Base-by-base conservation (phyloP, 2,113 vertebrate species). In the Entosphenus tridentatus region DNA sequence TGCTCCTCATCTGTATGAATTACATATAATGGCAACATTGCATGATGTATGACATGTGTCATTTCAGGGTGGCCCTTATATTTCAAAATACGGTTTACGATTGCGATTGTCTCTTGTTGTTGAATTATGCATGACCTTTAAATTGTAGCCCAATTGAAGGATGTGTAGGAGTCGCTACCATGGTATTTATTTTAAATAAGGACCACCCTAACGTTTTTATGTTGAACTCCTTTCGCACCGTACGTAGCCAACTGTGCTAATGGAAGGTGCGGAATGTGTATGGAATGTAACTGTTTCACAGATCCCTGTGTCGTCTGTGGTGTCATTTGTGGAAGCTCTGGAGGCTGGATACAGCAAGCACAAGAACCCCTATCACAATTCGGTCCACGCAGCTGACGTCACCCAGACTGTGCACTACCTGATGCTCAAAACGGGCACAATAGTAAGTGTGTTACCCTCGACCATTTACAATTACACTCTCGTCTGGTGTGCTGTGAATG, bases 361-460 rank as follows among this genome's bases (percentile, higher is more conserved):
- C 80, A 89, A 81, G 80, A 98, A 98, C 79, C 93, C 93, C 0
- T 98, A 98, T 76, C 93, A 98, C 79, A 98, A 98, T 81, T 79
- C 96, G 78, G 82, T 87, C 77, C 93, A 98, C 58, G 93, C 93
- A 65, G 93, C 93, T 56, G 93, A 98, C 0, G 93, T 98, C 78
- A 95, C 89, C 55, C 93, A 98, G 80, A 96, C 90, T 9, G 87
- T 92, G 70, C 93, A 98, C 81, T 98, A 87, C 73, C 85, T 98
- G 78, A 86, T 96, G 88, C 83, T 98, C 69, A 88, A 92, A 77
- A 95, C 89, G 56, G 90, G 90, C 74, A 82, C 91, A 73, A 91
- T 95, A 89, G 73, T 71, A 73, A 73, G 73, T 67, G 8, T 54
- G 70, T 67, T 56, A 13, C 57, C 56, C n/a, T 68, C 39, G 39